phyloP scores from a whole-genome alignment of 23 tunicate species.

The Halocynthia roretzi region DNA sequence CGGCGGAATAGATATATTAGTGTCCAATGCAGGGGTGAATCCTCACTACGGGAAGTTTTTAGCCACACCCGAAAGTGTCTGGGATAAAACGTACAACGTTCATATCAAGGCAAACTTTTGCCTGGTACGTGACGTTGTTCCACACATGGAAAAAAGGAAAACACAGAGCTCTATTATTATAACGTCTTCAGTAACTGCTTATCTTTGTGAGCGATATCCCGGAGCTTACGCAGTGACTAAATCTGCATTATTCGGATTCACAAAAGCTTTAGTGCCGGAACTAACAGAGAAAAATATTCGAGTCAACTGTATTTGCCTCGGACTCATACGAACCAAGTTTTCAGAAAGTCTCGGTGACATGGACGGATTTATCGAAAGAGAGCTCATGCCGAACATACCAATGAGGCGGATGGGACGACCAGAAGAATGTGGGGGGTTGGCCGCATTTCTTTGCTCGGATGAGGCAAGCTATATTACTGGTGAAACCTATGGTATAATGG shows the following conservation, averaged over 20 bases:
- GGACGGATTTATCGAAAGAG: not conserved
- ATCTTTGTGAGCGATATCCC: slow-evolving; percentile 1
- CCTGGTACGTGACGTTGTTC: slow-evolving; percentile 6
- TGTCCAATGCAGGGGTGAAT: slow-evolving; percentile 19
- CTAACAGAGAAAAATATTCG: slow-evolving; percentile 16
- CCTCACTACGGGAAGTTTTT: slow-evolving; percentile 10
- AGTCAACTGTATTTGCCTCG: slow-evolving; percentile 16
- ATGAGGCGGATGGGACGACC: slow-evolving; percentile 11
- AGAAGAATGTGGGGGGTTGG: slow-evolving; percentile 3
- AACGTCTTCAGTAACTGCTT: slow-evolving; percentile 15
- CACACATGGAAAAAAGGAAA: slow-evolving; percentile 8
- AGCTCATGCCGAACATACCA: not conserved
- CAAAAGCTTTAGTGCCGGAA: slow-evolving; percentile 13
- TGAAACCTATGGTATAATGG: too few relatives aligned
- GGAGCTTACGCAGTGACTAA: slow-evolving; percentile 20
- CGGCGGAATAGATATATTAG: slow-evolving; percentile 13
- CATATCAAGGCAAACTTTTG: slow-evolving; percentile 17
- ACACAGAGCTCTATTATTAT: not conserved
- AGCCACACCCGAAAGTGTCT: slow-evolving; percentile 10
- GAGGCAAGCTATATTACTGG: too few relatives aligned
- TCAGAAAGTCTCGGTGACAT: not conserved
- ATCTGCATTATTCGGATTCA: slow-evolving; percentile 4
- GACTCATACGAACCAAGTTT: slow-evolving; percentile 17
- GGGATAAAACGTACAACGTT: slow-evolving; percentile 8
- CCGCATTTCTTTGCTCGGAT: too few relatives aligned